These are phyloP conservation scores for Nesoenas mayeri DNA, from an alignment of 2,113 vertebrate species.

Conservation along the genomic window DNA sequence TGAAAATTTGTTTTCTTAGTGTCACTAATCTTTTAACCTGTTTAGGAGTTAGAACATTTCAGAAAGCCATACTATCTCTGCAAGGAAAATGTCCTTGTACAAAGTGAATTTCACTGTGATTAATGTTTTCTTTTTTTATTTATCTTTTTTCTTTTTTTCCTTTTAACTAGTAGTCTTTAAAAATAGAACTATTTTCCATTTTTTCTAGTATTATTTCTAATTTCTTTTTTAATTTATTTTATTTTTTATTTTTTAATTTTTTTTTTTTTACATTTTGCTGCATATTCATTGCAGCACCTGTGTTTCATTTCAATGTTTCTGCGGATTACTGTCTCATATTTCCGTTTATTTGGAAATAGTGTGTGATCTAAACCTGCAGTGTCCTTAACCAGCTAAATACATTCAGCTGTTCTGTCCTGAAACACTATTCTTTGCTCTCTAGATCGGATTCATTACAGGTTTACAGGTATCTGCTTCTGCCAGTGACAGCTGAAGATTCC, in stretches of 20 bases:
- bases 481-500: not conserved
- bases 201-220: not conserved
- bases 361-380: not conserved
- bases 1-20: not conserved
- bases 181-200: not conserved
- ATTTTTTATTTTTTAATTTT: not conserved
- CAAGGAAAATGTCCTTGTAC: not conserved
- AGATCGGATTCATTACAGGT: constrained; percentile 5
- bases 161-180: not conserved
- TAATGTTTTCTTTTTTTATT: no score
- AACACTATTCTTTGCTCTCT: not conserved
- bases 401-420: not conserved
- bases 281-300: not conserved
- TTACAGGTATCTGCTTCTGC: not conserved
- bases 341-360: not conserved
- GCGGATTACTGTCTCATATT: not conserved
- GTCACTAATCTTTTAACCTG: not conserved
- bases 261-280: not conserved
- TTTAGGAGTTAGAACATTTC: not conserved
- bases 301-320: not conserved
- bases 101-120: not conserved
- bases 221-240: not conserved
- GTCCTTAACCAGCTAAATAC: not conserved
- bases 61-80: not conserved
- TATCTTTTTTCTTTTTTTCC: not conserved